phyloP scores from a whole-genome alignment of 2,113 vertebrate species.

The Sclerurus mexicanus region DNA sequence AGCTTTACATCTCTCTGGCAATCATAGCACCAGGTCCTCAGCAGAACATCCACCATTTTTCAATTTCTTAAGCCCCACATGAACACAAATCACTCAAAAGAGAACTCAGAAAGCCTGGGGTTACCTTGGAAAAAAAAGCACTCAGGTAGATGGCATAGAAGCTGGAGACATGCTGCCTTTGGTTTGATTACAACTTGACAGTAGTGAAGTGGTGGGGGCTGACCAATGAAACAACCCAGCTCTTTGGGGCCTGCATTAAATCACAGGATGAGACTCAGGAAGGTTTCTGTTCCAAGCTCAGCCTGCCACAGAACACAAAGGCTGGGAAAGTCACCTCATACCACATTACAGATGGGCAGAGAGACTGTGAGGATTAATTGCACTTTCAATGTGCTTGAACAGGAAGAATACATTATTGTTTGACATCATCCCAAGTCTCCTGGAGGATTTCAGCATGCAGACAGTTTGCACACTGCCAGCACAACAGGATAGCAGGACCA shows the following conservation, averaged over 20 bases:
- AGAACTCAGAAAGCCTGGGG: not conserved
- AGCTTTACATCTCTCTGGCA: not conserved
- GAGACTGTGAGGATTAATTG: constrained; percentile 11
- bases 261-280: not conserved
- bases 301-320: not conserved
- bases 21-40: not conserved
- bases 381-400: constrained; percentile 6
- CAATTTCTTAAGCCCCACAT: not conserved
- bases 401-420: constrained; percentile 36
- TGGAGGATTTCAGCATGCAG: not conserved
- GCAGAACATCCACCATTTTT: not conserved
- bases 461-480: not conserved
- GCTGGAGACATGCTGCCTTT: not conserved
- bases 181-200: not conserved
- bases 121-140: not conserved
- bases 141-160: not conserved
- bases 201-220: not conserved
- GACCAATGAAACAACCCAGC: not conserved
- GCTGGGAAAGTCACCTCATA: not conserved
- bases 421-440: not conserved
- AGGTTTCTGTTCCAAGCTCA: not conserved
- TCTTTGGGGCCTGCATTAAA: not conserved
- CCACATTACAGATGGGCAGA: not conserved
- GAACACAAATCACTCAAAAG: not conserved
- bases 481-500: not conserved